A percentile compares a stretch with the other conserved stretches of the same genome.
These are phyloP conservation scores for Tolypeutes matacus DNA, from an alignment of 2,797 vertebrate species.

Conservation along the genomic window DNA sequence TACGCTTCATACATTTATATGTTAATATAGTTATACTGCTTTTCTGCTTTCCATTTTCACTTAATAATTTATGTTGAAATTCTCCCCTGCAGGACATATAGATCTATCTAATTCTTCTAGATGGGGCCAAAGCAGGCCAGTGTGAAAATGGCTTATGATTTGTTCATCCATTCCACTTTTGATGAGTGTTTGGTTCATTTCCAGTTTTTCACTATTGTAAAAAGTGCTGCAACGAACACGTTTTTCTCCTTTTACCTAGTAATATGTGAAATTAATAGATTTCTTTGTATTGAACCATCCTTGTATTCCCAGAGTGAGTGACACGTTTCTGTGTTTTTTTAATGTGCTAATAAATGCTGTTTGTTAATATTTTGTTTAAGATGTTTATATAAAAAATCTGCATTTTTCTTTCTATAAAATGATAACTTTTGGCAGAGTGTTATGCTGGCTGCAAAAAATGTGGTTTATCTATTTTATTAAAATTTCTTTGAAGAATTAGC, in stretches of 20 bases:
- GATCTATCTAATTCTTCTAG: not conserved
- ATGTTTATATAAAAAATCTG: not conserved
- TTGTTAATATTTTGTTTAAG: not conserved
- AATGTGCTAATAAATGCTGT: not conserved
- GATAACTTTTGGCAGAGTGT: not conserved
- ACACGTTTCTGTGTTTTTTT: not conserved
- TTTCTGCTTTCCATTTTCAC: slow-evolving; percentile 59
- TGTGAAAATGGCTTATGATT: fast-evolving
- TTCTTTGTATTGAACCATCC: not conserved
- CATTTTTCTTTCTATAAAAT: not conserved
- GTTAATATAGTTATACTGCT: not conserved
- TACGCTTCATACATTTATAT: slow-evolving; percentile 1
- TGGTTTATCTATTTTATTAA: not conserved
- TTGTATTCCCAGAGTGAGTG: not conserved
- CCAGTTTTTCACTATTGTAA: fast-evolving
- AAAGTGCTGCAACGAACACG: fast-evolving
- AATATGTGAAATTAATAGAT: not conserved
- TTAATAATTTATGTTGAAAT: slow-evolving; percentile 61
- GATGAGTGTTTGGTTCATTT: not conserved
- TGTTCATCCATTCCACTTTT: no score
- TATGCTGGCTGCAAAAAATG: not conserved
- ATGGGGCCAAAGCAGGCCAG: fast-evolving
- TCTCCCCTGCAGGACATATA: not conserved
- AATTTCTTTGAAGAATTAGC: not conserved
- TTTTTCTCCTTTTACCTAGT: not conserved